Conservation (phyloP, 2,888 invertebrate species). For the Mythimna loreyi region DNA sequence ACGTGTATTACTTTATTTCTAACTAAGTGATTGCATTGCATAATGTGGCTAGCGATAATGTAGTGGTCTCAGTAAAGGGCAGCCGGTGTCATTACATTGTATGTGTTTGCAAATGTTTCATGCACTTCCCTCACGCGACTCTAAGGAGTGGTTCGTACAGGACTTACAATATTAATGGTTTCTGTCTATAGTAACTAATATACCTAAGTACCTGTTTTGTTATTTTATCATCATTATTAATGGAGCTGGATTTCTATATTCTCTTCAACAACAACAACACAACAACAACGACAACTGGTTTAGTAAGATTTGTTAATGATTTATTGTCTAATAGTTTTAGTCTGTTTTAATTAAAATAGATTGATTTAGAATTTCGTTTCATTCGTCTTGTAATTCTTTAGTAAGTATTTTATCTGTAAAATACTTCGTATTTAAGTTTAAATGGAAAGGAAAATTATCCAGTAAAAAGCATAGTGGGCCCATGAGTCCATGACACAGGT, state of each 20-base stretch:
- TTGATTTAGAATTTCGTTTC: conserved; percentile 11
- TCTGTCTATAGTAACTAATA: conserved; percentile 15
- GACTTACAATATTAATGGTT: conserved; percentile 23
- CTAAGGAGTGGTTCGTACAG: conserved; percentile 44
- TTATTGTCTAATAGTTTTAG: conserved; percentile 24
- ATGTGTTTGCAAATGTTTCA: conserved; percentile 38
- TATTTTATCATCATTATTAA: conserved; percentile 15
- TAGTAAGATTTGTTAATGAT: conserved; percentile 24
- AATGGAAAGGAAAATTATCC: neutral
- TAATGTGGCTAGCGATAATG: neutral
- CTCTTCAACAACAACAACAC: no score
- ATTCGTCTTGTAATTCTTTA: neutral
- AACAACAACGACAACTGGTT: conserved; percentile 27
- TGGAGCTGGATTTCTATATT: conserved; percentile 1
- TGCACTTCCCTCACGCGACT: conserved; percentile 44
- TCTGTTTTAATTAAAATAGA: conserved; percentile 22
- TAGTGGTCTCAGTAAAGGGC: conserved; percentile 26
- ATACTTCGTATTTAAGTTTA: neutral
- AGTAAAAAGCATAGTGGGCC: neutral
- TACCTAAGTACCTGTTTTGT: conserved; percentile 17
- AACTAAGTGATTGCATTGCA: conserved; percentile 2
- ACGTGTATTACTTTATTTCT: neutral
- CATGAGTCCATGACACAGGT: conserved; percentile 15
- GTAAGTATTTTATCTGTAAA: conserved; percentile 5
- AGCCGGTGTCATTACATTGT: conserved; percentile 13